phyloP scores from a whole-genome alignment of 2,113 vertebrate species.

The Strix aluco region DNA sequence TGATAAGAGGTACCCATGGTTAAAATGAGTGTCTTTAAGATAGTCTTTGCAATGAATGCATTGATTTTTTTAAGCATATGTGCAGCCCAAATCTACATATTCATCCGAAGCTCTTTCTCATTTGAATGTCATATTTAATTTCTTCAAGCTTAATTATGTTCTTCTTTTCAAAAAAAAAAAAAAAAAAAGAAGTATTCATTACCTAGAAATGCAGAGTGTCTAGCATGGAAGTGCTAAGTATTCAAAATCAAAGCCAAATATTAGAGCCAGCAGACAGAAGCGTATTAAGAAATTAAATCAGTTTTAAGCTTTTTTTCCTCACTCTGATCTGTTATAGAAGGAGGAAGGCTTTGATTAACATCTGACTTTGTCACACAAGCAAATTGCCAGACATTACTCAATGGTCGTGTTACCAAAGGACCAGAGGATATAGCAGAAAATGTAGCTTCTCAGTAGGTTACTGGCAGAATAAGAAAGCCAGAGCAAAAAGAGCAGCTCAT shows the following conservation, averaged over 20 bases:
- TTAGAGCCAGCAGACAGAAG: constrained; percentile 49
- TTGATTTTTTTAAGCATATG: not conserved
- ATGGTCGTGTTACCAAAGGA: not conserved
- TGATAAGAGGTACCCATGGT: not conserved
- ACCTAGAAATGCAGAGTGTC: constrained; percentile 25
- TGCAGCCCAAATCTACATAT: constrained; percentile 13
- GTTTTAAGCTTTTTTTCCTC: constrained; percentile 43
- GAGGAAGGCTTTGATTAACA: constrained; percentile 43
- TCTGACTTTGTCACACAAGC: constrained; percentile 26
- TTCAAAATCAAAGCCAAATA: constrained; percentile 61
- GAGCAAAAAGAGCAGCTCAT: not conserved
- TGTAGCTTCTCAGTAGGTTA: not conserved
- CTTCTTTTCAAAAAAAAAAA: not conserved
- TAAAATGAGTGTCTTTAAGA: not conserved
- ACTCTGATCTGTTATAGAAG: constrained; percentile 44
- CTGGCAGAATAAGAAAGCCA: not conserved
- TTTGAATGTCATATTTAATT: constrained; percentile 59
- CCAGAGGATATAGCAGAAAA: constrained; percentile 25
- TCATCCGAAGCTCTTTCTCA: constrained; percentile 29
- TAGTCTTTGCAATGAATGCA: not conserved
- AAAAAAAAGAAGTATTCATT: constrained; percentile 28
- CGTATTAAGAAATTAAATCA: constrained; percentile 62
- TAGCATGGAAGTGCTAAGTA: constrained; percentile 31
- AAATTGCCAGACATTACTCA: constrained; percentile 20
- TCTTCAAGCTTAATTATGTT: constrained; percentile 57